These are phyloP conservation scores for Ceyx melanurus DNA, from an alignment of 2,113 vertebrate species.

Conservation along the genomic window DNA sequence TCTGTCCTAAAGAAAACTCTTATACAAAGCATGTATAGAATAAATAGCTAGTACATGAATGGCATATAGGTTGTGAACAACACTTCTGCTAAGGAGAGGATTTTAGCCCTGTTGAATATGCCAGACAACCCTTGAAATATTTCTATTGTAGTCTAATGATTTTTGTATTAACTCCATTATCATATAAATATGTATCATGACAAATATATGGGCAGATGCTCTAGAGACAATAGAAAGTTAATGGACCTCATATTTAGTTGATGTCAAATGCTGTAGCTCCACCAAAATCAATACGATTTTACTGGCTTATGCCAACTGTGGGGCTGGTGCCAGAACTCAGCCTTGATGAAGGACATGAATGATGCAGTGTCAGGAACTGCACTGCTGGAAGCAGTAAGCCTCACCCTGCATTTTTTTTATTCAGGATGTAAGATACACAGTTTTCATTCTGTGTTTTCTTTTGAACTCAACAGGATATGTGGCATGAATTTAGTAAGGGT, in stretches of 20 bases:
- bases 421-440: not conserved
- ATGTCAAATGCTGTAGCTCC: not conserved
- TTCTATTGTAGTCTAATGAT: not conserved
- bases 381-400: not conserved
- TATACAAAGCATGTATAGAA: not conserved
- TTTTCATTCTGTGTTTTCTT: not conserved
- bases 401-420: not conserved
- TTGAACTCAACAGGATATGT: not conserved
- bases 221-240: constrained; percentile 4
- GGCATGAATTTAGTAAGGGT: not conserved
- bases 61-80: not conserved
- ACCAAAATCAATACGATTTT: not conserved
- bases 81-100: not conserved
- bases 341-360: not conserved
- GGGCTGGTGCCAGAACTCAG: not conserved
- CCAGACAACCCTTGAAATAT: not conserved
- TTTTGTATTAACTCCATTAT: not conserved
- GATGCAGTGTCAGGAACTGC: not conserved
- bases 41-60: not conserved
- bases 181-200: not conserved
- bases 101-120: not conserved
- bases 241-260: not conserved
- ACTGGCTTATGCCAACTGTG: not conserved
- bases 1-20: not conserved
- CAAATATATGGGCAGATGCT: not conserved